Conservation (phyloP, 2,113 vertebrate genomes). For the Notothenia rossii region DNA sequence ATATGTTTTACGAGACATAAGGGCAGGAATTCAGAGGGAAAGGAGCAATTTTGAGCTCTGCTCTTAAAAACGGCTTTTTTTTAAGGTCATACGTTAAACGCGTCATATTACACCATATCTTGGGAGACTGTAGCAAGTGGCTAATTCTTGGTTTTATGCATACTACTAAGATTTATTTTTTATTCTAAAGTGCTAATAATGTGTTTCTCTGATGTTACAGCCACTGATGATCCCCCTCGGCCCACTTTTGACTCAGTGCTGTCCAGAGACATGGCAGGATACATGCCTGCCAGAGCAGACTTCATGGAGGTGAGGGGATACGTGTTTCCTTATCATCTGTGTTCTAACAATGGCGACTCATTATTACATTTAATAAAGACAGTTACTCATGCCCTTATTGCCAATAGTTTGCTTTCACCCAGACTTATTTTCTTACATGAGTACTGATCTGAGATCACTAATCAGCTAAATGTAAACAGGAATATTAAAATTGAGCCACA, state of each 20-base stretch:
- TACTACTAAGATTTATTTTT: not conserved
- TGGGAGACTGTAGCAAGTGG: not conserved
- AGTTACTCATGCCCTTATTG: conserved; percentile 10
- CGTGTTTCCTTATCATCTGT: not conserved
- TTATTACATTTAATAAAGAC: conserved; percentile 3
- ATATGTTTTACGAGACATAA: too few species aligned
- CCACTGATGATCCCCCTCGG: conserved; percentile 94
- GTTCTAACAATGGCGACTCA: not conserved
- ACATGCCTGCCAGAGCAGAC: conserved; percentile 98
- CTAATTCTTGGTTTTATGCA: not conserved
- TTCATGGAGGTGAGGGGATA: conserved; percentile 92
- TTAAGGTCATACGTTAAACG: too few species aligned
- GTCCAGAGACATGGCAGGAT: conserved; percentile 98
- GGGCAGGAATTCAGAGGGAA: too few species aligned
- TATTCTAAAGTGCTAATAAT: not conserved
- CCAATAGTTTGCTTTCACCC: not conserved
- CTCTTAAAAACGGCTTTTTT: too few species aligned
- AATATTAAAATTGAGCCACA: not conserved
- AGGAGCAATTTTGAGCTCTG: too few species aligned
- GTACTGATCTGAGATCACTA: not conserved
- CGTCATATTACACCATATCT: too few species aligned
- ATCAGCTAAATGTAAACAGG: not conserved
- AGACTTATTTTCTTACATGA: not conserved
- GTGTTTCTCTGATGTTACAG: conserved; percentile 75
- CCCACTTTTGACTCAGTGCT: conserved; percentile 95